These are phyloP conservation scores for Callospermophilus lateralis DNA, from an alignment of 2,113 vertebrate genomes.

Conservation along the genomic window DNA sequence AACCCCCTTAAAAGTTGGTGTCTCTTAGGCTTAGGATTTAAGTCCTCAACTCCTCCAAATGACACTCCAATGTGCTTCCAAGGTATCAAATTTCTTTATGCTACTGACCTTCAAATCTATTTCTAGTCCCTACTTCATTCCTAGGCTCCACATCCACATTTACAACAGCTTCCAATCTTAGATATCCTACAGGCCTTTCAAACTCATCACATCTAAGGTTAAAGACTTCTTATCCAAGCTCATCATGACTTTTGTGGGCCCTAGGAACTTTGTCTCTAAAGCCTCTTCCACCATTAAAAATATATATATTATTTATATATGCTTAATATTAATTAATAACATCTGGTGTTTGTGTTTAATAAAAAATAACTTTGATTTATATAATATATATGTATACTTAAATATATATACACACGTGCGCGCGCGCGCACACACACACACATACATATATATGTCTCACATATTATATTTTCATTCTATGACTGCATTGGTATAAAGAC, in stretches of 20 bases:
- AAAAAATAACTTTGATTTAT: no score
- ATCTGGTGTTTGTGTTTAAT: no score
- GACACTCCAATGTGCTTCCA: not conserved
- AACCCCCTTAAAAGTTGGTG: not conserved
- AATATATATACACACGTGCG: no score
- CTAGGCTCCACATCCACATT: not conserved
- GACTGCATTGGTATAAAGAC: no score
- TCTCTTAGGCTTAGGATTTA: not conserved
- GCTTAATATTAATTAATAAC: no score
- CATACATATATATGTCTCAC: no score
- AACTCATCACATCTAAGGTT: not conserved
- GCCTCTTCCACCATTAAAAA: not conserved
- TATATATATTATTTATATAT: no score
- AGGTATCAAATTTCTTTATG: conserved; percentile 10
- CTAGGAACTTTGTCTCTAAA: not conserved
- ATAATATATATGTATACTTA: no score
- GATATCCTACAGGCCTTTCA: not conserved
- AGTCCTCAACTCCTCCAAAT: not conserved
- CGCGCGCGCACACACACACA: accelerated
- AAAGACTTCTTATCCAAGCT: not conserved
- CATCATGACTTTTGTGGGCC: not conserved
- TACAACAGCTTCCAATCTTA: not conserved
- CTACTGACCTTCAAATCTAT: not conserved
- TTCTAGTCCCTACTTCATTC: not conserved
- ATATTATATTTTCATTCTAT: no score